Conservation (phyloP, 2,888 invertebrate species). For the Sclerodermus sp. region DNA sequence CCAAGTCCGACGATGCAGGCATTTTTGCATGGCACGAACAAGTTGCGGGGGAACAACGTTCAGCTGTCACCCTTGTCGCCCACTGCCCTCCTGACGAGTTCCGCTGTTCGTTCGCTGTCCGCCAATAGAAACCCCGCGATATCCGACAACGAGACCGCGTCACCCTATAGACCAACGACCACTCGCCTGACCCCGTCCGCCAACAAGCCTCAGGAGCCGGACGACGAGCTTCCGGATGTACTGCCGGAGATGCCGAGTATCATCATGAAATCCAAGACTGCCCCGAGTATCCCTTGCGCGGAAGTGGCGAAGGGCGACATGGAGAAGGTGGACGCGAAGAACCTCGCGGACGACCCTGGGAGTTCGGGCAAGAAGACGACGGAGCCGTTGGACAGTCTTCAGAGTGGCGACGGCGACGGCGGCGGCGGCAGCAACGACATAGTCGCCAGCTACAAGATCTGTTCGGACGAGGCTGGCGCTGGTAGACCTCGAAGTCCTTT, state of each 20-base stretch:
- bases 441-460: background rate
- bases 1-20: constrained; percentile 72
- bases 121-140: background rate
- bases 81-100: constrained; percentile 25
- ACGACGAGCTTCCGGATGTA: constrained; percentile 43
- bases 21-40: constrained; percentile 62
- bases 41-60: constrained; percentile 38
- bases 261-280: constrained; percentile 48
- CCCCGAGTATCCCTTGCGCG: constrained; percentile 39
- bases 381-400: too few relatives aligned
- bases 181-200: too few relatives aligned
- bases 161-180: too few relatives aligned
- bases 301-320: constrained; percentile 19
- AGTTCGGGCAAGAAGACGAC: too few relatives aligned
- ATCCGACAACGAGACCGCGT: too few relatives aligned
- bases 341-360: too few relatives aligned
- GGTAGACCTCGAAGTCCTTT: constrained; percentile 64
- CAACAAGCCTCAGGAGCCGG: too few relatives aligned
- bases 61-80: constrained; percentile 51
- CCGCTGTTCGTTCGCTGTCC: constrained; percentile 8
- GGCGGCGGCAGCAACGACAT: constrained; percentile 2
- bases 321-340: too few relatives aligned
- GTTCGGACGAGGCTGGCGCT: constrained; percentile 16
- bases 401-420: too few relatives aligned
- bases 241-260: constrained; percentile 51